Conservation (phyloP, 2,888 invertebrate genomes). For the Diarsia dahlii region DNA sequence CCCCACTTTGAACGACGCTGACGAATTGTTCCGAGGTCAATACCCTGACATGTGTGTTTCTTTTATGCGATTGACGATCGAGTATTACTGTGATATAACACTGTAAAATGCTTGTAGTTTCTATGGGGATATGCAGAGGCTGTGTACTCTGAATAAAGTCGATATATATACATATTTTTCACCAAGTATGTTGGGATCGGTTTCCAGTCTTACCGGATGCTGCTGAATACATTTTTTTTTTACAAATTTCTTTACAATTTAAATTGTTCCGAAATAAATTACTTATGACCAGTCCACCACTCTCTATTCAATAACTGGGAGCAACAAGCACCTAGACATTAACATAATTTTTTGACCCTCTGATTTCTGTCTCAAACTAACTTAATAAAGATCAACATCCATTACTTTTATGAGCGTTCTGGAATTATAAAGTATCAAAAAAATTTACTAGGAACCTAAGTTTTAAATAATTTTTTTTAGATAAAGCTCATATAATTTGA, state of each 20-base stretch:
- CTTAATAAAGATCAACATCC: not conserved
- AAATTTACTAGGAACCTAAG: not conserved
- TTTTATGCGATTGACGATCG: slow-evolving; percentile 44
- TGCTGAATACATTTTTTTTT: too few species aligned
- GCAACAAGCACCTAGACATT: not conserved
- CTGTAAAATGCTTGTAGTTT: slow-evolving; percentile 10
- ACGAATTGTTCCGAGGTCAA: slow-evolving; percentile 77
- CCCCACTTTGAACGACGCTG: slow-evolving; percentile 73
- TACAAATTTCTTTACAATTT: too few species aligned
- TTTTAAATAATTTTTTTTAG: not conserved
- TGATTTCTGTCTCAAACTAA: not conserved
- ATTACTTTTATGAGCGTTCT: not conserved
- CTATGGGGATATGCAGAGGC: not conserved
- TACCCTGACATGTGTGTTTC: slow-evolving; percentile 69
- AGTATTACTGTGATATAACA: slow-evolving; percentile 18
- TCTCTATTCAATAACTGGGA: not conserved
- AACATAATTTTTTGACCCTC: not conserved
- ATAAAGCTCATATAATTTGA: not conserved
- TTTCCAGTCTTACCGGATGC: too few species aligned
- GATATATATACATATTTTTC: not conserved
- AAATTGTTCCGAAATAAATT: too few species aligned
- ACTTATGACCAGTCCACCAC: too few species aligned
- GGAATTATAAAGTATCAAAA: not conserved
- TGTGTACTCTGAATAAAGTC: not conserved
- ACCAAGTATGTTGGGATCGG: too few species aligned